Evolutionary conservation across 2,888 invertebrate species (phyloP).

Genomic region (Clostera curtula): DNA sequence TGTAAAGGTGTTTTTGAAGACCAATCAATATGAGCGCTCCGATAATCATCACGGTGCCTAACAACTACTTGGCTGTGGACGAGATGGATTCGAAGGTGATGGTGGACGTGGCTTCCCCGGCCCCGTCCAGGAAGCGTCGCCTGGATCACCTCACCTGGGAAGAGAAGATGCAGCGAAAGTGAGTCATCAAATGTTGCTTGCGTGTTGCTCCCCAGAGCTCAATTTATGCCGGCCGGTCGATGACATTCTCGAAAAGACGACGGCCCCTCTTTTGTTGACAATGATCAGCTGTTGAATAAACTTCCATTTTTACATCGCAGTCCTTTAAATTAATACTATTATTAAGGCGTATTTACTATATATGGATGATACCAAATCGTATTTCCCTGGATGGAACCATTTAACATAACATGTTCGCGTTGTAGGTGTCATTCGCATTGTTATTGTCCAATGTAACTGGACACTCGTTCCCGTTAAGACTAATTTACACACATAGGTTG

Average conservation of each 20-base stretch:
- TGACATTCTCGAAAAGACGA: conserved; percentile 6
- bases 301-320: too few relatives aligned
- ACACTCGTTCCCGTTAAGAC: too few relatives aligned
- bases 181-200: conserved; percentile 54
- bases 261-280: too few relatives aligned
- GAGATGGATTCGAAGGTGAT: conserved; percentile 49
- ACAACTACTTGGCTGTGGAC: conserved; percentile 55
- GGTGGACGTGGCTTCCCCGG: conserved; percentile 42
- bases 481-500: too few relatives aligned
- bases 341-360: too few relatives aligned
- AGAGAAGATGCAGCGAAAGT: conserved; percentile 92
- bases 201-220: conserved; percentile 30
- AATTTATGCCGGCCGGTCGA: conserved; percentile 13
- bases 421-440: too few relatives aligned
- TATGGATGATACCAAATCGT: too few relatives aligned
- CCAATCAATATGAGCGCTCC: conserved; percentile 63
- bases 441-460: too few relatives aligned
- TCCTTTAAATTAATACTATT: too few relatives aligned
- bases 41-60: conserved; percentile 69
- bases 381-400: too few relatives aligned
- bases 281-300: too few relatives aligned
- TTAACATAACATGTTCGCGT: too few relatives aligned
- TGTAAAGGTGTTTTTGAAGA: conserved; percentile 30
- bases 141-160: conserved; percentile 90
- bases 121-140: conserved; percentile 78